Evolutionary conservation across 2,888 invertebrate genomes (phyloP), one percentile per base, ranked within the genome.

Genomic region (Cylloceria caligata): DNA sequence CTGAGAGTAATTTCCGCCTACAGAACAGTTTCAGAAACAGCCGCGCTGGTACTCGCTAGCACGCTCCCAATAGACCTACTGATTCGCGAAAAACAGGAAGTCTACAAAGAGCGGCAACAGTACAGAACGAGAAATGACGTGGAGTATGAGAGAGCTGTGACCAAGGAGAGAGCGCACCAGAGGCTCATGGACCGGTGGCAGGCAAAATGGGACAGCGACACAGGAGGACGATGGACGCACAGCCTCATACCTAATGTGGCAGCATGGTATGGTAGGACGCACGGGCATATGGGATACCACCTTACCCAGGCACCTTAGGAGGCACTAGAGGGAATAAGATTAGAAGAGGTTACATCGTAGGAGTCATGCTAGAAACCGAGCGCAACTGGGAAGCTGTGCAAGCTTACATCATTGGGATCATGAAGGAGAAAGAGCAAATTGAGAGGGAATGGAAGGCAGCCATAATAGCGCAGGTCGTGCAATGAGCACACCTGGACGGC

Each of bases 181-280:
- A 4, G 73, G 6, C 55, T 68, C 0, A 62, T 68, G 34, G 27
- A 21, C 0, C 24, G 52, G 6, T 71, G 72, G 78, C 64, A 55
- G 24, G 5, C 1, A 0, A 27, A 55, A 21, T 81, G 71, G 81
- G 71, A 74, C 4, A 16, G 2, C 9, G 27, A 42, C 5, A 36
- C 21, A 3, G 2, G 19, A 9, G 65, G 85, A 11, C n/a, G 83
- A 42, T 73, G 84, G 77, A 81, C 65, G n/a, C 52, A 85, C 21
- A 13, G 24, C 0, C 36, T 79, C 24, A 80, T 76, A 13, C 81
- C 79, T 0, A 71, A 65, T 36, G 49, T 84, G 9, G 42, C 6
- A 1, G 65, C 71, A 21, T 82, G 82, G 81, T 27, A 42, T 0
- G 39, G 34, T 13, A 65, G 83, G 84, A n/a, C n/a, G n/a, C n/a